Evolutionary conservation across 2,797 vertebrate genomes (phyloP).

Genomic region (Rhyacichthys aspro): DNA sequence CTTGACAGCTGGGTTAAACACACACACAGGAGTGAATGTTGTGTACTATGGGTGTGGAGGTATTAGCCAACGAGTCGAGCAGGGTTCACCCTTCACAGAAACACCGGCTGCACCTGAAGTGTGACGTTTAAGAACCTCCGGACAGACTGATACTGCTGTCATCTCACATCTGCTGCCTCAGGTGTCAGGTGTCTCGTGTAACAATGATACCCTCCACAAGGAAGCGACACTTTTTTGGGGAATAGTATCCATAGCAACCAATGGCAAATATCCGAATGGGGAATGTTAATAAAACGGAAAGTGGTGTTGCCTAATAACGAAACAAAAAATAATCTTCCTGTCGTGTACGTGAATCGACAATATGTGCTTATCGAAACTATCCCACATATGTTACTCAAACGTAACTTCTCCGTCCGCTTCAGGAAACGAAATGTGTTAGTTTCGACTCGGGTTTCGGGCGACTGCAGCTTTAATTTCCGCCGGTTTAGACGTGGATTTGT

Average conservation of each 20-base stretch:
- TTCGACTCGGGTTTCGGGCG: not conserved
- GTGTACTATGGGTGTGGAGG: slow-evolving; percentile 36
- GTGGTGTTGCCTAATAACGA: not conserved
- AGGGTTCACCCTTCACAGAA: slow-evolving; percentile 9
- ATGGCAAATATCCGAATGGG: not conserved
- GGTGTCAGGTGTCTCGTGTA: slow-evolving; percentile 3
- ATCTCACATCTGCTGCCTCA: slow-evolving; percentile 39
- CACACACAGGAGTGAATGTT: not conserved
- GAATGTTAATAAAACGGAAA: no score
- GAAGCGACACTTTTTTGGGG: slow-evolving; percentile 5
- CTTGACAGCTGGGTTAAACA: slow-evolving; percentile 4
- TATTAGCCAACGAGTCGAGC: slow-evolving; percentile 22
- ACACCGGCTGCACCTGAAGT: not conserved
- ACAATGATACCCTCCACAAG: slow-evolving; percentile 3
- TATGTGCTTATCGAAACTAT: not conserved
- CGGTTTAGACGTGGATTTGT: not conserved
- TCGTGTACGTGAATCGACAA: no score
- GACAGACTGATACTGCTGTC: slow-evolving; percentile 20
- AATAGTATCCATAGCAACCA: slow-evolving; percentile 1
- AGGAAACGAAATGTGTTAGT: not conserved
- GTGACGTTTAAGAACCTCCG: slow-evolving; percentile 10
- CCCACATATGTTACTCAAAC: slow-evolving; percentile 1
- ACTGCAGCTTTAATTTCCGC: not conserved
- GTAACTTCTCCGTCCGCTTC: not conserved
- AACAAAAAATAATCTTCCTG: not conserved